Conservation (phyloP, 2,888 invertebrate species). For the Steromphala cineraria region DNA sequence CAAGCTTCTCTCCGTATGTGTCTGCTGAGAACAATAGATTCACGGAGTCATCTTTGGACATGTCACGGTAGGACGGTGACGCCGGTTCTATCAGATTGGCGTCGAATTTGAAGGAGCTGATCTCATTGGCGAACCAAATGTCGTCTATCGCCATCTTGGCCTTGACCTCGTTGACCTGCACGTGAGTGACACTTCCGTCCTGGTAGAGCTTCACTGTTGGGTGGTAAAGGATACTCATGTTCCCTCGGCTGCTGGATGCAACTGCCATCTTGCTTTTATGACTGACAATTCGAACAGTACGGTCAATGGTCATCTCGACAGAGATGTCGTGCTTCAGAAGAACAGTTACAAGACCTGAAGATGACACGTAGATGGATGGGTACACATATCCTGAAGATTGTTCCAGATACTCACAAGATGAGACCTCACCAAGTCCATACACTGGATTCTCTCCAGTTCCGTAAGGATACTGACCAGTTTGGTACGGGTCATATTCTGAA, state of each 20-base stretch:
- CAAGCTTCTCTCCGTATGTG: constrained; percentile 69
- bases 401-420: neutral
- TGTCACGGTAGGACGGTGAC: constrained; percentile 61
- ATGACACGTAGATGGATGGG: constrained; percentile 74
- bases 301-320: constrained; percentile 75
- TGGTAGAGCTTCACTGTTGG: constrained; percentile 74
- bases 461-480: neutral
- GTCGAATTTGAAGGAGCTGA: constrained; percentile 65
- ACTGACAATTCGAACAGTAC: constrained; percentile 74
- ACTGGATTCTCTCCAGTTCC: neutral
- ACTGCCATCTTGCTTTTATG: constrained; percentile 72
- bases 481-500: neutral
- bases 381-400: constrained; percentile 47
- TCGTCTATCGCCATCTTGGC: constrained; percentile 61
- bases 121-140: constrained; percentile 63
- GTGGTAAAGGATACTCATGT: constrained; percentile 72
- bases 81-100: constrained; percentile 50
- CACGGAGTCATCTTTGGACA: constrained; percentile 71
- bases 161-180: constrained; percentile 65
- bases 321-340: constrained; percentile 72
- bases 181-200: constrained; percentile 72
- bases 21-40: constrained; percentile 70
- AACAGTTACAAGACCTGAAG: constrained; percentile 74
- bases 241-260: constrained; percentile 72
- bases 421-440: neutral